Evolutionary conservation across 2,113 vertebrate species (phyloP).

Genomic region (Chlorodrepanis virens): DNA sequence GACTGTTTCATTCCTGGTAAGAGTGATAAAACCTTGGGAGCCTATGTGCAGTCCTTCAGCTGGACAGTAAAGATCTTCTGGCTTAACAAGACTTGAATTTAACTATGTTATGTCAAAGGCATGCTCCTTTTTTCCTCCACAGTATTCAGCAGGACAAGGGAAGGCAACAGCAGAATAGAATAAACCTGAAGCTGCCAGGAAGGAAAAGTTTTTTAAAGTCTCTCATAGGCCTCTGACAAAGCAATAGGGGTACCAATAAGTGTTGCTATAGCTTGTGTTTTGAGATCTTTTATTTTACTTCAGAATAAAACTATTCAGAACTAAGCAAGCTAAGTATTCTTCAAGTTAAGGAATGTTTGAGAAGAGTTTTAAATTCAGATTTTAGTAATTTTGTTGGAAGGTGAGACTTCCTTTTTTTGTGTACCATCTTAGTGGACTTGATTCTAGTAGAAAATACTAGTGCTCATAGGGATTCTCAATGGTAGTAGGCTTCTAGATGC

Average conservation of each 20-base stretch:
- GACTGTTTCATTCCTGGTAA: constrained; percentile 8
- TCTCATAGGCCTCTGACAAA: not conserved
- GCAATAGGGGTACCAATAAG: not conserved
- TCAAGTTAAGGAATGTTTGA: not conserved
- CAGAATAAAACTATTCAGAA: not conserved
- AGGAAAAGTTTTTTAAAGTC: not conserved
- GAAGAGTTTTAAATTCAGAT: not conserved
- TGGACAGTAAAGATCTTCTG: not conserved
- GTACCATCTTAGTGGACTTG: not conserved
- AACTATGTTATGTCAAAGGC: not conserved
- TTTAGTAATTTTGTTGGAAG: not conserved
- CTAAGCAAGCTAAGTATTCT: not conserved
- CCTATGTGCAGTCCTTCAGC: not conserved
- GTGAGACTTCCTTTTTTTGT: not conserved
- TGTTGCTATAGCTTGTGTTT: not conserved
- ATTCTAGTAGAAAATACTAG: not conserved
- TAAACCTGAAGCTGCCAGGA: not conserved
- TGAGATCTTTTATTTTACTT: not conserved
- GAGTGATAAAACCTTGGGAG: not conserved
- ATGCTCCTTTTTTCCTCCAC: not conserved
- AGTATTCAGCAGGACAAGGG: not conserved
- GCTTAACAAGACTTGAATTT: not conserved
- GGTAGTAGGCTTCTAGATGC: not conserved
- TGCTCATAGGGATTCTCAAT: not conserved
- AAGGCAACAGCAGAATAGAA: not conserved